Base-by-base conservation (phyloP, 2,888 invertebrate genomes). In the Rosalia funebris region DNA sequence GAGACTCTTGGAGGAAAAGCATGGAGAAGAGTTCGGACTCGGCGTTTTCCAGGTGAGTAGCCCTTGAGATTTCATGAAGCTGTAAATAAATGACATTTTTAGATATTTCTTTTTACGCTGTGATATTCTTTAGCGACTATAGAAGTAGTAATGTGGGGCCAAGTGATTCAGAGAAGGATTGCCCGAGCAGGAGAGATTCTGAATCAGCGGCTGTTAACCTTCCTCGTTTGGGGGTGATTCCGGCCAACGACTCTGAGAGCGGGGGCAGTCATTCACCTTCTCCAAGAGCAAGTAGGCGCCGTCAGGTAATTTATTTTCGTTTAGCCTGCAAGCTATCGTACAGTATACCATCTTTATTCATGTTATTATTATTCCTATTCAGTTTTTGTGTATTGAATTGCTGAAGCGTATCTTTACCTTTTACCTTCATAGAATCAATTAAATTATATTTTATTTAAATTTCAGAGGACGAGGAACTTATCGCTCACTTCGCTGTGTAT, bases 401-500 rank as follows among this genome's bases (percentile, higher is more conserved):
- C 25, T 25, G 7, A 34, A 34, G 10, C 34, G 34, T 11, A 3
- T 7, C 7, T 34, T 34, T 34, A 34, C 11, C 34, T n/a, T n/a
- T n/a, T 25, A 9, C 25, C 25, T 25, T 9, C 25, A 3, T 5
- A 25, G 25, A 25, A 25, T 25, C 25, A 5, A 3, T 25, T 9
- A n/a, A 25, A 25, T 25, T 5, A 25, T 9, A 25, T 74, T 69
- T 77, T n/a, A n/a, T n/a, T n/a, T n/a, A n/a, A 76, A 69, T 86
- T 85, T 37, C 87, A 91, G 88, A 88, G 92, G 74, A 85, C 93
- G 70, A 87, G 95, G 73, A 96, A 94, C 82, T 95, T 96, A 82
- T 96, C 98, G 10, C 84, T 99, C 70, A 99, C 99, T 34, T 98
- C 98, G 46, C 85, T 99, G 57, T 99, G 99, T 84, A 89, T 99